Evolutionary conservation across 2,888 invertebrate genomes (phyloP), one percentile per base, ranked within the genome.

Genomic region (Malachius bipustulatus): DNA sequence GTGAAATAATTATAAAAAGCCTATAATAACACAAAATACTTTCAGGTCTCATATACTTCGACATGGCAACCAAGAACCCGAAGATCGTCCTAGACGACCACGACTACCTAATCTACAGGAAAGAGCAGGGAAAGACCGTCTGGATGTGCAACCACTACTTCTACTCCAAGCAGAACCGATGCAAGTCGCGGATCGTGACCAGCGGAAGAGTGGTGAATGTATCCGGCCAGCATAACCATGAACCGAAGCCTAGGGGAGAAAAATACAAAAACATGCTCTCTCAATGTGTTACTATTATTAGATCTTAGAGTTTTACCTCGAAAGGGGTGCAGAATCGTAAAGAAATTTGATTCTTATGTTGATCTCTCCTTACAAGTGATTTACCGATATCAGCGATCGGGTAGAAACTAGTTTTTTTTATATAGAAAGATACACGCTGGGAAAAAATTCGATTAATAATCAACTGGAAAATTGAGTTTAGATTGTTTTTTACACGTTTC

Each of bases 141-240:
- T 54, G 54, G 54, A 52, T 47, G 35, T 54, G 54, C 36, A 49
- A 46, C 14, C 46, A 48, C 14, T 54, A 54, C 34, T 52, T 52
- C 29, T 37, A 45, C 14, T 46, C 47, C 14, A 51, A 48, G 35
- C 44, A 45, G 15, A 49, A 52, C 27, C 38, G 52, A 34, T 54
- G 54, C 38, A 53, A 52, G 39, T 50, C 52, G 2, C 50, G 48
- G n/a, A 26, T 54, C 29, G 48, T 50, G 2, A 51, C 54, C 2
- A 51, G 49, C 29, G 50, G 54, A 30, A 39, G 47, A 16, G 47
- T 47, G 2, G 50, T 56, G 2, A 45, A 45, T 4, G 48, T 55
- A 12, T 52, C 46, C 10, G 48, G 49, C 28, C 14, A 34, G 2
- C 54, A 54, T 34, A 54, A 49, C 38, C 54, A 54, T 34, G 34